Conservation (phyloP, 1,140 invertebrate genomes). For the Orussus abietinus region DNA sequence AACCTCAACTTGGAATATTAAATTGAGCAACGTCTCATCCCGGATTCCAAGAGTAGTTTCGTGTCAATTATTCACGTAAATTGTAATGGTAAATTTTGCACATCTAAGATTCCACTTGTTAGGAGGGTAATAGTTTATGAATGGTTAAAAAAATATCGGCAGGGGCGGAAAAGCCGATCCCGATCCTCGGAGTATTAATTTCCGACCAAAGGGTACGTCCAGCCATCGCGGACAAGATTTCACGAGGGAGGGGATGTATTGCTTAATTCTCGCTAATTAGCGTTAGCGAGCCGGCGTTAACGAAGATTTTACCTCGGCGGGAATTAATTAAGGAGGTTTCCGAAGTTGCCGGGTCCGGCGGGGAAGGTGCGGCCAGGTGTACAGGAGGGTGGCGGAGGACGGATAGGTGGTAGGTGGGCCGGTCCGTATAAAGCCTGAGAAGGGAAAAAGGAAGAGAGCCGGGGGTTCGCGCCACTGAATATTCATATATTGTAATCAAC, state of each 20-base stretch:
- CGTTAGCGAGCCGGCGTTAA: slow-evolving; percentile 37
- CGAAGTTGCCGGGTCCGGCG: slow-evolving; percentile 19
- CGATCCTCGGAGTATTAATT: too few species aligned
- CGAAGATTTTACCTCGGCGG: slow-evolving; percentile 36
- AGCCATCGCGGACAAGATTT: too few species aligned
- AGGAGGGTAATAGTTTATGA: too few species aligned
- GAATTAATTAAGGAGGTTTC: slow-evolving; percentile 43
- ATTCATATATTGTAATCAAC: slow-evolving; percentile 54
- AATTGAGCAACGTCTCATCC: too few species aligned
- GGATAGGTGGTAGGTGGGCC: slow-evolving; percentile 2
- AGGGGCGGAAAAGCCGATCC: too few species aligned
- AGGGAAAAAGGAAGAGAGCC: slow-evolving; percentile 25
- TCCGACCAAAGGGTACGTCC: too few species aligned
- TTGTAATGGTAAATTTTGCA: too few species aligned
- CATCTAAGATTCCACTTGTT: too few species aligned
- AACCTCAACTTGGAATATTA: too few species aligned
- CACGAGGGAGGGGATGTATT: slow-evolving; percentile 17
- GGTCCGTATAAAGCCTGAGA: slow-evolving; percentile 15
- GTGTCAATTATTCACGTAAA: too few species aligned
- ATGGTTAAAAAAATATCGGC: too few species aligned
- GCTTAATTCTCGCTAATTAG: slow-evolving; percentile 39
- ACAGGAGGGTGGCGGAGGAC: slow-evolving; percentile 13
- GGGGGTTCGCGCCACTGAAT: slow-evolving; percentile 40
- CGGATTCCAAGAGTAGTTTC: too few species aligned
- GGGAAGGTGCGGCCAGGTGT: slow-evolving; percentile 1